Evolutionary conservation across 2,797 vertebrate genomes (phyloP).

Genomic region (Myotis daubentonii): DNA sequence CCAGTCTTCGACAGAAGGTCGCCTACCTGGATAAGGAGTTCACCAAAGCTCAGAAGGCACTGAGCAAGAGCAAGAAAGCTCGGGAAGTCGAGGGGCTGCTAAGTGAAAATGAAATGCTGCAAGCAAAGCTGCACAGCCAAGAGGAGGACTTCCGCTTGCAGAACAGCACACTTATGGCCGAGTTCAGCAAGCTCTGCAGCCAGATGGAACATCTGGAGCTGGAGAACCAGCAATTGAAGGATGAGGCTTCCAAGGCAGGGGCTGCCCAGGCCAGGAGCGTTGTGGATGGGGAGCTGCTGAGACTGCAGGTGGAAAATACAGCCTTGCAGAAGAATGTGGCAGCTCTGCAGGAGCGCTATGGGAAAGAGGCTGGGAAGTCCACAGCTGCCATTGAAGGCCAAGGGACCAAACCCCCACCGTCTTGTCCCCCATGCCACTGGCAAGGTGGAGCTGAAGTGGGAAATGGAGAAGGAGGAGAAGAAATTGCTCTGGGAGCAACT

Average conservation of each 20-base stretch:
- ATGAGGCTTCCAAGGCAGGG: constrained; percentile 70
- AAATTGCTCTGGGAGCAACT: constrained; percentile 91
- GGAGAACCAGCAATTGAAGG: constrained; percentile 89
- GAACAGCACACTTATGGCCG: constrained; percentile 95
- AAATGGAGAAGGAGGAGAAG: constrained; percentile 90
- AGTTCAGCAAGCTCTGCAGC: constrained; percentile 94
- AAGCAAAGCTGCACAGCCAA: constrained; percentile 95
- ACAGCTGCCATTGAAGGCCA: constrained; percentile 73
- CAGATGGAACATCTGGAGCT: constrained; percentile 93
- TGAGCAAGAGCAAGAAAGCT: too few relatives aligned
- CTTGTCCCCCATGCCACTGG: constrained; percentile 72
- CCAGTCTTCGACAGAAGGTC: too few relatives aligned
- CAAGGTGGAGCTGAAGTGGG: constrained; percentile 89
- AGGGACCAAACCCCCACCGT: background rate
- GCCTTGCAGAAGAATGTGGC: constrained; percentile 92
- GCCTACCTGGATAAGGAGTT: too few relatives aligned
- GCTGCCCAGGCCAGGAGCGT: constrained; percentile 65
- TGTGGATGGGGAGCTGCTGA: constrained; percentile 89
- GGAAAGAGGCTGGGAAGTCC: constrained; percentile 79
- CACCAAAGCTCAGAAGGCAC: too few relatives aligned
- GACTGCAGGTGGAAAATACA: constrained; percentile 92
- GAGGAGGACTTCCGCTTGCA: constrained; percentile 96
- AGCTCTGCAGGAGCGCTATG: constrained; percentile 89
- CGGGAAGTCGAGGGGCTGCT: constrained; percentile 95
- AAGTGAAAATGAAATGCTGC: constrained; percentile 95